These are phyloP conservation scores for Emydura subglobosa DNA, from an alignment of 2,113 vertebrate genomes.

Conservation along the genomic window DNA sequence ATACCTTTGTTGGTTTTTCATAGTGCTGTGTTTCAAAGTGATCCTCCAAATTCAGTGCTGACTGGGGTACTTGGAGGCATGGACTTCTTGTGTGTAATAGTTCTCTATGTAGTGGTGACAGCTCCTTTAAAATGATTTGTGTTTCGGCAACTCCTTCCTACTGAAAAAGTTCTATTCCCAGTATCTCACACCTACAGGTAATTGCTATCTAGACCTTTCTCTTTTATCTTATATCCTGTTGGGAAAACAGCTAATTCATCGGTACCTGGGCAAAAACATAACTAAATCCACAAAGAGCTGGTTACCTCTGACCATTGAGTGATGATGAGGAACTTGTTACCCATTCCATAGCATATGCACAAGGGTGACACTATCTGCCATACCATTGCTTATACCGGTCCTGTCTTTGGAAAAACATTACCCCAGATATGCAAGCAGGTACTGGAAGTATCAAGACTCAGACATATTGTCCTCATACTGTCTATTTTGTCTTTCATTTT, in stretches of 20 bases:
- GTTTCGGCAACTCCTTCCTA: not conserved
- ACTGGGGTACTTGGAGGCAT: not conserved
- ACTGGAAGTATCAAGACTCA: not conserved
- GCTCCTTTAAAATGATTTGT: not conserved
- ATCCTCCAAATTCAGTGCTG: not conserved
- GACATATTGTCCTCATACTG: not conserved
- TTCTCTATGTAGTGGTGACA: not conserved
- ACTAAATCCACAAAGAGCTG: not conserved
- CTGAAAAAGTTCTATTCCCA: not conserved
- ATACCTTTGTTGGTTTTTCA: not conserved
- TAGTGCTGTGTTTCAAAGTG: rapidly evolving
- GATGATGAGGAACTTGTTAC: not conserved
- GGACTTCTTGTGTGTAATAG: not conserved
- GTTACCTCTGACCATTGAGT: rapidly evolving
- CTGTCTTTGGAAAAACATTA: not conserved
- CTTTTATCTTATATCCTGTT: not conserved
- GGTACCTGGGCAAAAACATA: not conserved
- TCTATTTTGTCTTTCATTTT: not conserved
- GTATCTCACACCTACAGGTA: not conserved
- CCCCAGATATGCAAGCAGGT: not conserved
- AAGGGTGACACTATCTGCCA: not conserved
- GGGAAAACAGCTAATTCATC: not conserved
- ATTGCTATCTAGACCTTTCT: not conserved
- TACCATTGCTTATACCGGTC: not conserved
- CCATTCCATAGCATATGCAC: not conserved